Conservation (phyloP, 1,140 invertebrate genomes). For the Zeugodacus cucurbitae region DNA sequence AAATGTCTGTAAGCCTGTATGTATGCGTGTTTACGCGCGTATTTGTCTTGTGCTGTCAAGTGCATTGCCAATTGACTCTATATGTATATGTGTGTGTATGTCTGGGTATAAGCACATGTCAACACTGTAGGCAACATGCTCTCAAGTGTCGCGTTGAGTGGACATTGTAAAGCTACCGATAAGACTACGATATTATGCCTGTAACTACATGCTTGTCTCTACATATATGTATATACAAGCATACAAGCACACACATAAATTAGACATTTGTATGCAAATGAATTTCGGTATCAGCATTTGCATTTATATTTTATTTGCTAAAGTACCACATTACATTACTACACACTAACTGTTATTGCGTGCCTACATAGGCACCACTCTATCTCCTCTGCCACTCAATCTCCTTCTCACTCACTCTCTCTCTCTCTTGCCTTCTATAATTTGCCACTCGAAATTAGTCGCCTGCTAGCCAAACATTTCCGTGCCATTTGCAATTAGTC, state of each 20-base stretch:
- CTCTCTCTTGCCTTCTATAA: not conserved
- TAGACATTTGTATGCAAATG: not conserved
- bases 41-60: not conserved
- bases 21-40: not conserved
- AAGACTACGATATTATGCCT: not conserved
- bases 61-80: not conserved
- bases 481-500: conserved; percentile 35
- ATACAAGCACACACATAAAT: not conserved
- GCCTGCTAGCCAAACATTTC: not conserved
- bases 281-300: not conserved
- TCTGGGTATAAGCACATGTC: not conserved
- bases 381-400: no score
- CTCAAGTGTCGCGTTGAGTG: not conserved
- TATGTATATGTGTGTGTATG: not conserved
- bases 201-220: no score
- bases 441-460: not conserved
- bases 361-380: not conserved
- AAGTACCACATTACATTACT: not conserved
- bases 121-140: not conserved
- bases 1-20: not conserved
- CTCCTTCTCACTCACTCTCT: not conserved
- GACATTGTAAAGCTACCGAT: not conserved
- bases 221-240: not conserved
- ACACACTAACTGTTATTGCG: not conserved
- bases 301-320: conserved; percentile 7